A percentile compares a stretch with the other conserved stretches of the same genome.
Evolutionary conservation across 2,888 invertebrate genomes (phyloP).

Genomic region (Conomelus anceps): DNA sequence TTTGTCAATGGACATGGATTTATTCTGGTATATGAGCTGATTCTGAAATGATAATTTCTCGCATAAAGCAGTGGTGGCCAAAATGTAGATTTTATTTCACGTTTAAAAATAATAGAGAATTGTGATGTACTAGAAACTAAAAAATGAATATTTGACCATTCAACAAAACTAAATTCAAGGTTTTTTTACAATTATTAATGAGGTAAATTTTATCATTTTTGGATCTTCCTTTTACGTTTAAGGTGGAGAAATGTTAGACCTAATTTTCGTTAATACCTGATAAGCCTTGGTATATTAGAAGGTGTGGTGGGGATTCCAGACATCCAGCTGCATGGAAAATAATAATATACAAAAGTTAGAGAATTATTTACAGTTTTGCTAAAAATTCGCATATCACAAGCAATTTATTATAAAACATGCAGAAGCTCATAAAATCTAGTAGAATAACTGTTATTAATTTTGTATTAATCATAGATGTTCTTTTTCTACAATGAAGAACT

Average conservation of each 20-base stretch:
- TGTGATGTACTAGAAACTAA: too few relatives aligned
- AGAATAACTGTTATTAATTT: neutral
- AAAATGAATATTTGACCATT: too few relatives aligned
- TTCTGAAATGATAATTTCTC: too few relatives aligned
- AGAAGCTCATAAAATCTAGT: neutral
- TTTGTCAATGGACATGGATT: too few relatives aligned
- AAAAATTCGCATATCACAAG: neutral
- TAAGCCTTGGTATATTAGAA: slow-evolving; percentile 40
- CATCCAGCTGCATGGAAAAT: slow-evolving; percentile 47
- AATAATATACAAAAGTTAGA: slow-evolving; percentile 2
- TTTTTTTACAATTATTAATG: neutral
- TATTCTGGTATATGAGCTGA: too few relatives aligned
- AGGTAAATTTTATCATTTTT: neutral
- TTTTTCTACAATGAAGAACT: neutral
- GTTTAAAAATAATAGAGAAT: too few relatives aligned
- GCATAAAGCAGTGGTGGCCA: too few relatives aligned
- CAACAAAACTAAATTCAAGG: neutral
- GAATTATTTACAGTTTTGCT: slow-evolving; percentile 18
- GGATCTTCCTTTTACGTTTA: neutral
- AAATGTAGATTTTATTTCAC: too few relatives aligned
- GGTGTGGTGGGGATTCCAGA: slow-evolving; percentile 51
- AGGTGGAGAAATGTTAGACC: neutral
- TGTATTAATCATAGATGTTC: neutral
- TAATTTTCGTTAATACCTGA: slow-evolving; percentile 35
- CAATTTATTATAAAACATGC: neutral